These are phyloP conservation scores for Sturnus vulgaris DNA, from an alignment of 2,113 vertebrate genomes.

Conservation along the genomic window DNA sequence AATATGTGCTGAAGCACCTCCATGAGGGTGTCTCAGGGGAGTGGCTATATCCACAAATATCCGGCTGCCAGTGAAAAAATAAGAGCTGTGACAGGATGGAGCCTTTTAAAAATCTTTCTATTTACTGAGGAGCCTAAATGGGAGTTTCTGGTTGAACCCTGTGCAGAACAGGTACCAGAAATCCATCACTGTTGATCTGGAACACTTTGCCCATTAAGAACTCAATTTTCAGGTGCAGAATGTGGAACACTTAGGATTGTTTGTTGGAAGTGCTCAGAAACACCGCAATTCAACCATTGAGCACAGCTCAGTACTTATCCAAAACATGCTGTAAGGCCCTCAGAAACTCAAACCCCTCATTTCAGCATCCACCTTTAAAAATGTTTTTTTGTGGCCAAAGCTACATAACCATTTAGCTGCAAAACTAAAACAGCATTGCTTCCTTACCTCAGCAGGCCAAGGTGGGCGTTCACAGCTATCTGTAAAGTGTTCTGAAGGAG, in stretches of 20 bases:
- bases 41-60: neutral
- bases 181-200: neutral
- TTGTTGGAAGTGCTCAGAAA: neutral
- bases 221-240: neutral
- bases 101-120: neutral
- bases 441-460: slow-evolving; percentile 16
- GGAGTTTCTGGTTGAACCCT: neutral
- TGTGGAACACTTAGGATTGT: neutral
- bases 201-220: neutral
- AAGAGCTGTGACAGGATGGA: neutral
- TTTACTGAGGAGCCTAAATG: neutral
- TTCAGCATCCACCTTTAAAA: neutral
- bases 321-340: neutral
- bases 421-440: neutral
- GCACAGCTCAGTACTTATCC: neutral
- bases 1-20: neutral
- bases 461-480: neutral
- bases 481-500: neutral
- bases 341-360: neutral
- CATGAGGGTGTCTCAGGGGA: neutral
- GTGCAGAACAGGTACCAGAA: neutral
- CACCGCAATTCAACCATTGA: neutral
- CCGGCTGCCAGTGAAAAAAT: neutral
- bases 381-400: neutral
- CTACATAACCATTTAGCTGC: neutral